Evolutionary conservation across 2,113 vertebrate genomes (phyloP).

Genomic region (Grallaria varia): DNA sequence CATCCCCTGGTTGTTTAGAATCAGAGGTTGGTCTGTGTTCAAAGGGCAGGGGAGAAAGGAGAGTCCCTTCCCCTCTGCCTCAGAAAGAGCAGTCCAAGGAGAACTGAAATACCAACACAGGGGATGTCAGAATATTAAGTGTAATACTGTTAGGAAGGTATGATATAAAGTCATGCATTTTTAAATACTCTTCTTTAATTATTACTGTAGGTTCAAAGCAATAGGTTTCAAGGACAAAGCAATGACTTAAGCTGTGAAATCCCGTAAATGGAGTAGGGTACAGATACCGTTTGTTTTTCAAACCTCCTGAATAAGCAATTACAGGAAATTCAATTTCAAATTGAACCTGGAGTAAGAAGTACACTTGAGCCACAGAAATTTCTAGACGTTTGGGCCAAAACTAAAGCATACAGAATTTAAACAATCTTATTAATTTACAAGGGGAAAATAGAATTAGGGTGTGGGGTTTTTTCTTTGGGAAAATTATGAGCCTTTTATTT

Average conservation of each 20-base stretch:
- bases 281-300: constrained; percentile 19
- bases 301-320: constrained; percentile 18
- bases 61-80: background rate
- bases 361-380: background rate
- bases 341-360: background rate
- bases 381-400: background rate
- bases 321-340: constrained; percentile 10
- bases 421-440: background rate
- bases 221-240: constrained; percentile 58
- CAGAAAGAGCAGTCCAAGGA: constrained; percentile 29
- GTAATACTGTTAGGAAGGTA: constrained; percentile 43
- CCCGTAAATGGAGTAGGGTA: background rate
- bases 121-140: constrained; percentile 26
- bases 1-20: background rate
- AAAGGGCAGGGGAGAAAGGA: background rate
- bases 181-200: constrained; percentile 69
- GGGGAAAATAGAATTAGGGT: background rate
- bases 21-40: background rate
- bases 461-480: background rate
- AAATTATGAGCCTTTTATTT: background rate
- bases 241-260: constrained; percentile 9
- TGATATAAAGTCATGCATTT: constrained; percentile 65
- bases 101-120: constrained; percentile 18
- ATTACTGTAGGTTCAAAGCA: constrained; percentile 65
- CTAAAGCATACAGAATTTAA: background rate